Percentiles rank a stretch among this genome's conserved stretches.
Conservation (phyloP, 2,797 vertebrate genomes). For the Leucoraja ocellata region DNA sequence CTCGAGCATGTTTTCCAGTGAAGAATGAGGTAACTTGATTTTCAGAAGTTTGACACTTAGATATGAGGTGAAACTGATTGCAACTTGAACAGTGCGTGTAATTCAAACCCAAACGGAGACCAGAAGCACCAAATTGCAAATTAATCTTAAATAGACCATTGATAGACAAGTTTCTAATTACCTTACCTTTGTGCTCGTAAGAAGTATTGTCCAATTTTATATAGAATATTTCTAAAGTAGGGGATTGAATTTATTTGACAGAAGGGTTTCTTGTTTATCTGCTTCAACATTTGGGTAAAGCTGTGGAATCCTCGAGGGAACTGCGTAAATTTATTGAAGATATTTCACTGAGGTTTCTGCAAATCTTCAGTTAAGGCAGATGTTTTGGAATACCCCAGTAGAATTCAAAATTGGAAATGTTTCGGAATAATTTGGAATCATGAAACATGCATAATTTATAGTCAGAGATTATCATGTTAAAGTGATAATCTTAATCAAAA, state of each 20-base stretch:
- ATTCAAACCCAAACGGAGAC: neutral
- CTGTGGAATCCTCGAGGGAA: neutral
- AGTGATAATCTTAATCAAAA: too few species aligned
- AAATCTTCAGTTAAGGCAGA: too few species aligned
- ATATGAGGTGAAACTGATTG: neutral
- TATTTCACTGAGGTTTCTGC: too few species aligned
- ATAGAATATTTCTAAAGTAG: neutral
- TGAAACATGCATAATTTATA: too few species aligned
- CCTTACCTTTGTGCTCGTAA: neutral
- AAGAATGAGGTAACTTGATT: neutral
- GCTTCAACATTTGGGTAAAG: neutral
- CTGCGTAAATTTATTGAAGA: neutral
- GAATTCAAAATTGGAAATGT: too few species aligned
- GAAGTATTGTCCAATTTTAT: neutral
- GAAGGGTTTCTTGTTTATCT: neutral
- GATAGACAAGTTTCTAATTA: neutral
- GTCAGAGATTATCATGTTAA: too few species aligned
- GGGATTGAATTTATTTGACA: neutral
- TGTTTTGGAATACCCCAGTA: too few species aligned
- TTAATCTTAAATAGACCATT: neutral
- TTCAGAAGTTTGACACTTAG: neutral
- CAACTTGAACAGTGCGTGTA: neutral
- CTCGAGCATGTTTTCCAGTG: neutral
- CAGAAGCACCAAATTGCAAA: neutral
- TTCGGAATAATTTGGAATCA: too few species aligned